Conservation (phyloP, 2,888 invertebrate genomes). For the Acanthosepion esculentum region DNA sequence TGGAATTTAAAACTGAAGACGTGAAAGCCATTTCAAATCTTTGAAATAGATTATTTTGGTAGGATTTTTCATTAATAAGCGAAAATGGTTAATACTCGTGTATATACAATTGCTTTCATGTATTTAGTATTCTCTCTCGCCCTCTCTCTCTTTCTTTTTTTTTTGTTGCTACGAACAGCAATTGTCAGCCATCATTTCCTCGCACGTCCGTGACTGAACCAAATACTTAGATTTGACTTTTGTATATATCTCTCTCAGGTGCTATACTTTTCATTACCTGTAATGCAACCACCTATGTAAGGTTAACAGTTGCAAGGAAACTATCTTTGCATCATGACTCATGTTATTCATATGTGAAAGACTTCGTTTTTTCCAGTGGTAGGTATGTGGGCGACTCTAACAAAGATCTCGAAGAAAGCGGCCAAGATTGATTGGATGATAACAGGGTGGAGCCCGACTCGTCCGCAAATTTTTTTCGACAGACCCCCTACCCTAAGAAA, state of each 20-base stretch:
- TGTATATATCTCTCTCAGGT: neutral
- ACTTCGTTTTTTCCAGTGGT: neutral
- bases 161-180: too few relatives aligned
- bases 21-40: too few relatives aligned
- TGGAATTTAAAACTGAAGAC: too few relatives aligned
- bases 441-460: neutral
- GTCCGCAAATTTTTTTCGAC: neutral
- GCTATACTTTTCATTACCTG: neutral
- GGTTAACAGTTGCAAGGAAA: conserved; percentile 3
- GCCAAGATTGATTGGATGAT: neutral
- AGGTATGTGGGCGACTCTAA: neutral
- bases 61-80: too few relatives aligned
- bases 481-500: neutral
- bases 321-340: conserved; percentile 22
- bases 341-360: neutral
- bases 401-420: neutral
- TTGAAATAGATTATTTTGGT: too few relatives aligned
- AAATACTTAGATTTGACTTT: neutral
- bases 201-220: too few relatives aligned
- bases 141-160: too few relatives aligned
- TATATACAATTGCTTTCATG: too few relatives aligned
- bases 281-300: neutral
- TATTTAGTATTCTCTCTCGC: too few relatives aligned
- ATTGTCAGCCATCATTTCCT: too few relatives aligned
- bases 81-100: too few relatives aligned